A percentile compares a stretch with the other conserved stretches of the same genome.
phyloP scores from a whole-genome alignment of 2,797 vertebrate species.

The Strix occidentalis region DNA sequence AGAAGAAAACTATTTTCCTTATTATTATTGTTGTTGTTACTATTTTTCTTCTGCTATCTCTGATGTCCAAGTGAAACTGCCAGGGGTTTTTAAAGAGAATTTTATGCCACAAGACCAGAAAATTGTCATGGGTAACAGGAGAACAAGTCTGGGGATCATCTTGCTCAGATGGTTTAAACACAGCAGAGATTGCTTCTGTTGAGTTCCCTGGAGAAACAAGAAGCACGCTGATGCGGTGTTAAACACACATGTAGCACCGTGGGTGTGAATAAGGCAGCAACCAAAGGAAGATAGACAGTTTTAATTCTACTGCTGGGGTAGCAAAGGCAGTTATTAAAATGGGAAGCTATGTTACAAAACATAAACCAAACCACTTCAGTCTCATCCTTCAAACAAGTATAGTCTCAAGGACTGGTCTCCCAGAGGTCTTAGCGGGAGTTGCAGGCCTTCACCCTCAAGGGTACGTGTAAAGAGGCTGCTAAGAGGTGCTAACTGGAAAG shows the following conservation, averaged over 20 bases:
- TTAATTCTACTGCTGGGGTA: no score
- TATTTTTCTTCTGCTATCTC: not conserved
- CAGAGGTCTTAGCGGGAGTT: not conserved
- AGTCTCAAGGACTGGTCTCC: not conserved
- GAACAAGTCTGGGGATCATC: no score
- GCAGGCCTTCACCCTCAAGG: not conserved
- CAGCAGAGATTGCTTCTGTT: no score
- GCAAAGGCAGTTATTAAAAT: no score
- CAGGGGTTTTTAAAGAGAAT: not conserved
- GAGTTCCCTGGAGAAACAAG: no score
- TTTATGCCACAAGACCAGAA: not conserved
- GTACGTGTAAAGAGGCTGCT: not conserved
- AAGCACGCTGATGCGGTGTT: no score
- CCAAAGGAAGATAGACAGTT: no score
- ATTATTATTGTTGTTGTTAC: not conserved
- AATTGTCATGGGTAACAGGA: not conserved
- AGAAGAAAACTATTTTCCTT: not conserved
- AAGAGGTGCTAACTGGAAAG: not conserved
- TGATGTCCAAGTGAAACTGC: not conserved
- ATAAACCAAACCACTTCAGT: not conserved
- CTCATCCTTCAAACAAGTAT: not conserved
- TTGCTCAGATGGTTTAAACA: no score
- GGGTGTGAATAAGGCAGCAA: no score
- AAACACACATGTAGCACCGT: no score
- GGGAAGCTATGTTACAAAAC: not conserved